These are phyloP conservation scores for Opisthocomus hoazin DNA, from an alignment of 2,113 vertebrate genomes.

Conservation along the genomic window DNA sequence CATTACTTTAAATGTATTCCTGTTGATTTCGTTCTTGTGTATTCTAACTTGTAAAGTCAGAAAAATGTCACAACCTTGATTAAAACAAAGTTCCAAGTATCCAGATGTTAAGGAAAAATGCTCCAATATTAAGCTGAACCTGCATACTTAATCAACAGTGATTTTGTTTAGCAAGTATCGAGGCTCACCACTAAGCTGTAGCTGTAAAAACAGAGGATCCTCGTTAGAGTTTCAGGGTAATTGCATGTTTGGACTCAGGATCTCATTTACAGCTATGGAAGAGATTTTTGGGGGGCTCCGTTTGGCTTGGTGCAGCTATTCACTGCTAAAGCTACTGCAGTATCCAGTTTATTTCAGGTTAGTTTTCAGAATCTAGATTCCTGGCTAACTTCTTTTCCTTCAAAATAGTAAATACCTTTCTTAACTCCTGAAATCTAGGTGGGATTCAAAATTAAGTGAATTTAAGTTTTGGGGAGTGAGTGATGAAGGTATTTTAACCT, in stretches of 20 bases:
- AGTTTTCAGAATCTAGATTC: background rate
- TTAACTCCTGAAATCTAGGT: background rate
- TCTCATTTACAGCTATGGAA: background rate
- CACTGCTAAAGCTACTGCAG: rapidly evolving
- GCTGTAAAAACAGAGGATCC: background rate
- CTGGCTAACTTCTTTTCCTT: background rate
- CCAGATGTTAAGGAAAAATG: background rate
- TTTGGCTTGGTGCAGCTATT: background rate
- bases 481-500: background rate
- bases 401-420: background rate
- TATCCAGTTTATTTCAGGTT: background rate
- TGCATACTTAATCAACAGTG: background rate
- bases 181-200: background rate
- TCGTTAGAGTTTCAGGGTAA: background rate
- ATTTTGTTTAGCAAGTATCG: background rate
- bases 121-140: background rate
- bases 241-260: too few species aligned
- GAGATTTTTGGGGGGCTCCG: background rate
- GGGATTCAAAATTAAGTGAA: background rate
- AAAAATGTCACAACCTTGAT: background rate
- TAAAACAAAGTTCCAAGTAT: background rate
- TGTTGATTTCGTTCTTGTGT: background rate
- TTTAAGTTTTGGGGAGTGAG: background rate
- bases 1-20: background rate
- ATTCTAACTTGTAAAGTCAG: background rate